These are phyloP conservation scores for Alloplasta piceator DNA, from an alignment of 2,888 invertebrate species.

Conservation along the genomic window DNA sequence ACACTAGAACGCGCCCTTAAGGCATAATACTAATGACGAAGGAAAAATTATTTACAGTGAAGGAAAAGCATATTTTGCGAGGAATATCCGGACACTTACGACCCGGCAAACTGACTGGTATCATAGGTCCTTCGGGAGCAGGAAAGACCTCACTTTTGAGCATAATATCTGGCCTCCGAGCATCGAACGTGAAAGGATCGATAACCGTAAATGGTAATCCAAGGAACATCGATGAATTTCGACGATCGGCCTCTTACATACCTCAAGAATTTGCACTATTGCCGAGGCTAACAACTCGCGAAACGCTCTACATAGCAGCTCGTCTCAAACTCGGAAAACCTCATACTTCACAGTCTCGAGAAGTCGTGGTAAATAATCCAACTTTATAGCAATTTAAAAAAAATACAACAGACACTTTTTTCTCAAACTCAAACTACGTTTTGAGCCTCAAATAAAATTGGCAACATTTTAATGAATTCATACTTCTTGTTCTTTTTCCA, in stretches of 20 bases:
- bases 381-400: neutral
- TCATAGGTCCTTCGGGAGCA: slow-evolving; percentile 89
- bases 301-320: slow-evolving; percentile 86
- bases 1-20: too few relatives aligned
- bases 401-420: too few relatives aligned
- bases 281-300: slow-evolving; percentile 85
- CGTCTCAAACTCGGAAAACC: slow-evolving; percentile 84
- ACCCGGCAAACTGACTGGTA: slow-evolving; percentile 87
- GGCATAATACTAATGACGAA: too few relatives aligned
- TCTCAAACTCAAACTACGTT: too few relatives aligned
- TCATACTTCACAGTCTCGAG: slow-evolving; percentile 64
- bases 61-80: slow-evolving; percentile 83
- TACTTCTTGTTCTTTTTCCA: too few relatives aligned
- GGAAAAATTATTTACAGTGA: slow-evolving; percentile 65
- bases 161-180: slow-evolving; percentile 87
- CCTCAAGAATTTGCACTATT: slow-evolving; percentile 86
- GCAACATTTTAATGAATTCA: too few relatives aligned
- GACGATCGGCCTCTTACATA: slow-evolving; percentile 90
- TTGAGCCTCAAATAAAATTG: too few relatives aligned
- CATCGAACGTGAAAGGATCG: slow-evolving; percentile 84
- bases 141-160: slow-evolving; percentile 91
- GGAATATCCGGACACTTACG: slow-evolving; percentile 86
- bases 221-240: slow-evolving; percentile 87
- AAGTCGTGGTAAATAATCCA: slow-evolving; percentile 66
- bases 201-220: slow-evolving; percentile 88